Evolutionary conservation across 2,797 vertebrate genomes (phyloP), one percentile per base, ranked within the genome.

Genomic region (Enoplosus armatus): DNA sequence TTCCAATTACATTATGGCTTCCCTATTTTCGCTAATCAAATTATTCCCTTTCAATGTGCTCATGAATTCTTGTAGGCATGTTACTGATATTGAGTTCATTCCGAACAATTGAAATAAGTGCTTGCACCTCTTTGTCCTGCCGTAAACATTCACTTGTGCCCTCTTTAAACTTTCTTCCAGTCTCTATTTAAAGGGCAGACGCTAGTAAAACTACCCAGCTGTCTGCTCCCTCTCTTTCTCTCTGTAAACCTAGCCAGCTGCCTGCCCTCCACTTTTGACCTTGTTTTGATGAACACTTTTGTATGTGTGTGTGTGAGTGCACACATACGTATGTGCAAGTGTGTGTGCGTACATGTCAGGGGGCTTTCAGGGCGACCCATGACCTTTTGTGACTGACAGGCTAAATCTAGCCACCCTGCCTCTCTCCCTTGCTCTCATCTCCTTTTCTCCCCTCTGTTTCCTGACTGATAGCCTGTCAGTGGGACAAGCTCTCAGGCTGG

Each of bases 381-480:
- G 83, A 88, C 92, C 85, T 87, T 85, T 80, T 75, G 77, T 91
- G 90, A 90, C 83, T 89, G 90, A 92, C 90, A 90, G 86, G 79
- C 91, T 86, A 92, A 93, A 93, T 92, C 89, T 87, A 89, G 85
- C 86, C 82, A 72, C 85, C 82, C 75, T 55, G 71, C 83, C 83
- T 72, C 87, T 77, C 75, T 77, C 71, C 64, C 61, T 65, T 51
- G 69, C 65, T 79, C 85, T 88, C 65, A 24, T 77, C 86, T 85
- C 87, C 77, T 79, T 86, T 86, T 87, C 88, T 85, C 82, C 77
- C 86, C 85, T 82, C 89, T 90, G 83, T 92, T 92, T 94, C 84
- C 91, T 93, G 89, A 94, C 93, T 90, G 92, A 93, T 93, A 90
- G 87, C 87, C 86, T 91, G 91, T 93, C 90, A 90, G 72, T 56